Percentiles rank a stretch among this genome's conserved stretches.
Evolutionary conservation across 2,797 vertebrate species (phyloP).

Genomic region (Euphonia xanthogaster): DNA sequence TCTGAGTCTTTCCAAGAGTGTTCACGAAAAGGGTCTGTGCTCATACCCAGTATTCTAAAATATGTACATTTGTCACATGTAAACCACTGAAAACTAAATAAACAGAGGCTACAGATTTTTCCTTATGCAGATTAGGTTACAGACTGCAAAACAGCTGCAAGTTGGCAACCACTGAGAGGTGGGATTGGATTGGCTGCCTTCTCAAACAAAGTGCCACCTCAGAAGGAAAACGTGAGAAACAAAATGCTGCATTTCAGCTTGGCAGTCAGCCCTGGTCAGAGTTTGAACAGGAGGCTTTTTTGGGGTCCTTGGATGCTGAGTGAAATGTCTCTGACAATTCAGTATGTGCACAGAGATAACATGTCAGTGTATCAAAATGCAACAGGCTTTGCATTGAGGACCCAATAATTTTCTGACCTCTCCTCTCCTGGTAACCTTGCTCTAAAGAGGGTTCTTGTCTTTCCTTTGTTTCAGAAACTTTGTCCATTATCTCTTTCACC

Average conservation of each 20-base stretch:
- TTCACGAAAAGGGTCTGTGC: fast-evolving
- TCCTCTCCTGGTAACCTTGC: background rate
- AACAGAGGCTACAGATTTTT: background rate
- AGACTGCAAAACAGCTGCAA: background rate
- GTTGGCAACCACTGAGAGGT: background rate
- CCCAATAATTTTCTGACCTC: background rate
- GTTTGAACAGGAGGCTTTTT: background rate
- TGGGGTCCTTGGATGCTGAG: background rate
- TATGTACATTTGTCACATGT: background rate
- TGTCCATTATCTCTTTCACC: background rate
- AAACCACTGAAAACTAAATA: background rate
- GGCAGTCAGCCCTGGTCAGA: background rate
- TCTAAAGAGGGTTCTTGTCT: background rate
- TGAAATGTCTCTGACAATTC: background rate
- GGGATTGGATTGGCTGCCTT: background rate
- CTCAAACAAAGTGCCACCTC: background rate
- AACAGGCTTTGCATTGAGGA: background rate
- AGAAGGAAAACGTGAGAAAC: background rate
- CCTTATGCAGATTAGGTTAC: background rate
- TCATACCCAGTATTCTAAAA: background rate
- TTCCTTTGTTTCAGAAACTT: background rate
- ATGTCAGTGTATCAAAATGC: background rate
- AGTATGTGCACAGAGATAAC: background rate
- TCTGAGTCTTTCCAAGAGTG: background rate
- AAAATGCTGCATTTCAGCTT: background rate